Evolutionary conservation across 2,797 vertebrate genomes (phyloP), one percentile per base, ranked within the genome.

Genomic region (Sarcoramphus papa): DNA sequence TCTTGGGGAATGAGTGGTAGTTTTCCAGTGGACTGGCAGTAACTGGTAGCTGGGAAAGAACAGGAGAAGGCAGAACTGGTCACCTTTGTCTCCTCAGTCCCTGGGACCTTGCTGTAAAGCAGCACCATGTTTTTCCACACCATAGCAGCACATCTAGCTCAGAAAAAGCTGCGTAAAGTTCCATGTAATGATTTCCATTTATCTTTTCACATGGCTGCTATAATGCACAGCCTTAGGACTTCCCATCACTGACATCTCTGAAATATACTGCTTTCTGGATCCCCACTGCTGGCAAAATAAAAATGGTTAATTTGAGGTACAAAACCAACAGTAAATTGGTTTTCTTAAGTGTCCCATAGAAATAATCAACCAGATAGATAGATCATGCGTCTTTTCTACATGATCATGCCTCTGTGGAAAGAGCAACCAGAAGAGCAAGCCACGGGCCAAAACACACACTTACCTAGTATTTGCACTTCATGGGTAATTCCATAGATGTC

Each of bases 401-500:
- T 5, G 14, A 90, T 12, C 53, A 43, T 13, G 62, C 63, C 48
- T 45, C 16, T 57, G 28, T 18, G 37, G n/a, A 85, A 97, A 84
- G 25, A 82, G 22, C 37, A 67, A 72, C 4, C 35, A 81, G 27
- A 69, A 63, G 45, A 92, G 31, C 45, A 78, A 37, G 37, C 57
- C 73, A 31, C 0, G 2, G 28, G 28, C 19, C 63, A 51, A 68
- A 53, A 56, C 30, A 20, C 25, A 25, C n/a, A 96, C 98, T 98
- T 95, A 99, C 99, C 99, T 12, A 99, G 98, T 84, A 99, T 98
- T 48, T 99, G 99, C 92, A 99, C 99, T 96, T 99, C 99, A 90
- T 99, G 99, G 22, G 99, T 99, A 98, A 99, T 99, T 92, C 99
- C 99, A 3, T 99, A 99, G 97, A 99, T 99, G 8, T 99, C 99